Evolutionary conservation across 2,888 invertebrate genomes (phyloP).

Genomic region (Lysandra bellargus): DNA sequence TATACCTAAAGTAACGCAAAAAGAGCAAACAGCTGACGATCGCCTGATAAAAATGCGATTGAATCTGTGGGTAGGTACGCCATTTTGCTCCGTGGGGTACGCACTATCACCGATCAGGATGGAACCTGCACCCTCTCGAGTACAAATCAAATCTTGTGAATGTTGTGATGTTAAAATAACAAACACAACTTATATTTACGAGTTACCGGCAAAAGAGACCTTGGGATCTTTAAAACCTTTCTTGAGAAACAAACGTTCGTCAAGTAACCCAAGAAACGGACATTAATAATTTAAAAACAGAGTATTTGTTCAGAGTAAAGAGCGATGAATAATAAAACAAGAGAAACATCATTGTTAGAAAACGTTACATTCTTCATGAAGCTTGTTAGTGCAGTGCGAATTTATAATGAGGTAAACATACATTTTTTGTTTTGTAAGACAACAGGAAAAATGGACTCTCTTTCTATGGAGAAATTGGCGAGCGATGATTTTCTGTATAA

Average conservation of each 20-base stretch:
- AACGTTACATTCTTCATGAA: conserved; percentile 26
- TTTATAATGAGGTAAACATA: conserved; percentile 24
- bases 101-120: too few species aligned
- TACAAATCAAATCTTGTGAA: too few species aligned
- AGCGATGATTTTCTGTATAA: neutral
- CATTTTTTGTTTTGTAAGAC: conserved; percentile 1
- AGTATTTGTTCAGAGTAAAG: conserved; percentile 5
- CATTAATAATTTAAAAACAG: conserved; percentile 23
- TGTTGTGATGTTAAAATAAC: too few species aligned
- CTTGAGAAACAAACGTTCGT: neutral
- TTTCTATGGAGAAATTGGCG: neutral
- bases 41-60: too few species aligned
- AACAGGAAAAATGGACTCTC: neutral
- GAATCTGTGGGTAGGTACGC: too few species aligned
- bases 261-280: conserved; percentile 26
- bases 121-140: too few species aligned
- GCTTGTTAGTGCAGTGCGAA: conserved; percentile 28
- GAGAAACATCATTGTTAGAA: conserved; percentile 24
- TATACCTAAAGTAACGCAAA: too few species aligned
- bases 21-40: too few species aligned
- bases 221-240: neutral
- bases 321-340: conserved; percentile 7
- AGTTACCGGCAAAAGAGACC: too few species aligned
- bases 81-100: too few species aligned
- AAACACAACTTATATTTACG: too few species aligned